Percentiles rank a stretch among this genome's conserved stretches.
Evolutionary conservation across 1,140 invertebrate genomes (phyloP).

Genomic region (Nautilus pompilius): DNA sequence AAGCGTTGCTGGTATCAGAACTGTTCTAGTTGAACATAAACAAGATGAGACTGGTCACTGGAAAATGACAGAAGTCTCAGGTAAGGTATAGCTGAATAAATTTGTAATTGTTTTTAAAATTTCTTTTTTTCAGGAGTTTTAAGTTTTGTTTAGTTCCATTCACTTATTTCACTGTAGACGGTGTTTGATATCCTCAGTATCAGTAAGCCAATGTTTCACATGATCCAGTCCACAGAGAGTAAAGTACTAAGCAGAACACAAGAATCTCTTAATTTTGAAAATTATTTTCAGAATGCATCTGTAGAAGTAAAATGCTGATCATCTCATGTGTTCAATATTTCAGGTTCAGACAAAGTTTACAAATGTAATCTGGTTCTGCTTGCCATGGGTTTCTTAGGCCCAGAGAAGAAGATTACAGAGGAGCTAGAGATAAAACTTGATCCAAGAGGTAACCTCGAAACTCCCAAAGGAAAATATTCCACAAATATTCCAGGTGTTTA

Average conservation of each 20-base stretch:
- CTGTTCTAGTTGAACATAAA: constrained; percentile 88
- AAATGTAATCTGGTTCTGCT: constrained; percentile 90
- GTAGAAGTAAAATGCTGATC: no score
- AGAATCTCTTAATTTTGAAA: not conserved
- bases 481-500: constrained; percentile 86
- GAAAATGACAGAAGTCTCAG: constrained; percentile 87
- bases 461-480: constrained; percentile 71
- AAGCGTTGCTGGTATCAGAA: constrained; percentile 83
- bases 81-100: constrained; percentile 33
- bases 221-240: no score
- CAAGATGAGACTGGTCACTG: constrained; percentile 89
- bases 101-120: not conserved
- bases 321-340: no score
- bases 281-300: not conserved
- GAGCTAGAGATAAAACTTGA: constrained; percentile 81
- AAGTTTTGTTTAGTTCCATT: not conserved
- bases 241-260: no score
- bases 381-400: constrained; percentile 98
- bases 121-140: not conserved
- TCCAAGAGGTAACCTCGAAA: constrained; percentile 88
- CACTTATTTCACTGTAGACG: not conserved
- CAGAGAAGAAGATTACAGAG: constrained; percentile 83
- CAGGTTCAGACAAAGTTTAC: constrained; percentile 62
- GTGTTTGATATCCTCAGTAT: not conserved
- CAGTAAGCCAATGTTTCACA: not conserved